A percentile compares a stretch with the other conserved stretches of the same genome.
Evolutionary conservation across 2,113 vertebrate genomes (phyloP).

Genomic region (Tragelaphus buxtoni): DNA sequence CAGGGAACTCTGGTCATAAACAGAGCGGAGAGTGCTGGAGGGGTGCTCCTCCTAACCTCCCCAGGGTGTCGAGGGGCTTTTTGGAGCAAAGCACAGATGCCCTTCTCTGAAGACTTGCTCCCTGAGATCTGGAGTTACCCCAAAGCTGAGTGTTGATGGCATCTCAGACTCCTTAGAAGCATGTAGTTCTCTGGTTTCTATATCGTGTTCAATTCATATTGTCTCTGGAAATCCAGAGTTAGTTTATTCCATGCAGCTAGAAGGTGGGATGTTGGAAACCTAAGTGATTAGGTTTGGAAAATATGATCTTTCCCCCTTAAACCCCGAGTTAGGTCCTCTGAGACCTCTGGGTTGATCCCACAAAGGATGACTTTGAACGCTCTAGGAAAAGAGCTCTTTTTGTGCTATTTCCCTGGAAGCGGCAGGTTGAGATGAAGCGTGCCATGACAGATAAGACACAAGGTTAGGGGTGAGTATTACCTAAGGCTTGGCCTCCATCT

Average conservation of each 20-base stretch:
- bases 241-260: background rate
- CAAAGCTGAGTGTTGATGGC: background rate
- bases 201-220: background rate
- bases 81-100: background rate
- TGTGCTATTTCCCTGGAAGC: background rate
- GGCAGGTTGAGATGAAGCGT: background rate
- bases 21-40: conserved; percentile 33
- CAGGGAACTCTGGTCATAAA: conserved; percentile 54
- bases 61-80: background rate
- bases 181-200: background rate
- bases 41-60: conserved; percentile 30
- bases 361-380: background rate
- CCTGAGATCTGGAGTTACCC: background rate
- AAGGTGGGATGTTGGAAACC: background rate
- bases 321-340: background rate
- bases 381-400: background rate
- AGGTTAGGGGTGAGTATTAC: conserved; percentile 10
- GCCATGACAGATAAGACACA: background rate
- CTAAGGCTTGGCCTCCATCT: background rate
- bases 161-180: background rate
- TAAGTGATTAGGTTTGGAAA: background rate
- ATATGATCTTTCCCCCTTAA: background rate
- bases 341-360: background rate
- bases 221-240: background rate
- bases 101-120: background rate